Evolutionary conservation across 2,113 vertebrate genomes (phyloP).

Genomic region (Coregonus clupeaformis): DNA sequence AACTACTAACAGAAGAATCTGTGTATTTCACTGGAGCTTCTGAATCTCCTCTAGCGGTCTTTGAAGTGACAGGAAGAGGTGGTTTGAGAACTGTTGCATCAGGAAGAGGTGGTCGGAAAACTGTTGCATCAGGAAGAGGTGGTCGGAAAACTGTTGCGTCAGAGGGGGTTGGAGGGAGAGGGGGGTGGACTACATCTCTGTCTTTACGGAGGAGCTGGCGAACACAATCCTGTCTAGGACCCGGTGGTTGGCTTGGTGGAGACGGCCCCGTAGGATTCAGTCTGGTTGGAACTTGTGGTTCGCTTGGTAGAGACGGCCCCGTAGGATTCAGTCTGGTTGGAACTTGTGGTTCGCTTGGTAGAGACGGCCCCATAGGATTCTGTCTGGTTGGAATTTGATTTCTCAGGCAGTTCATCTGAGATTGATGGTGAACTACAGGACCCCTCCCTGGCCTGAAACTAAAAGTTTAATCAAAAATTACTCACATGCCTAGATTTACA

Average conservation of each 20-base stretch:
- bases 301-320: neutral
- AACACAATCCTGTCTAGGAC: neutral
- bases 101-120: slow-evolving; percentile 7
- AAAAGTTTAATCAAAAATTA: neutral
- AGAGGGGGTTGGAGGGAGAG: too few species aligned
- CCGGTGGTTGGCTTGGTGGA: slow-evolving; percentile 5
- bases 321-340: neutral
- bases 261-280: neutral
- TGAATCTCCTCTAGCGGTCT: slow-evolving; percentile 18
- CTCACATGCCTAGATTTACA: too few species aligned
- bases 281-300: neutral
- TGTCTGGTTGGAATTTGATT: slow-evolving; percentile 20
- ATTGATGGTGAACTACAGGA: slow-evolving; percentile 10
- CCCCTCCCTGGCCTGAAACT: slow-evolving; percentile 52
- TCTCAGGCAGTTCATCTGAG: slow-evolving; percentile 22
- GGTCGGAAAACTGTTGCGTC: too few species aligned
- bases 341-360: neutral
- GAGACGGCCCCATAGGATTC: neutral
- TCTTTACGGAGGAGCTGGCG: slow-evolving; percentile 30
- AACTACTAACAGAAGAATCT: slow-evolving; percentile 37
- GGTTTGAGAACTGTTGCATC: too few species aligned
- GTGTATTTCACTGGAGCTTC: slow-evolving; percentile 38
- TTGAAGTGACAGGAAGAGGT: slow-evolving; percentile 12
- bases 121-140: slow-evolving; percentile 1
- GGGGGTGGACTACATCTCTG: neutral